Conservation (phyloP, 2,888 invertebrate species). For the Alloscopus bannaensis region DNA sequence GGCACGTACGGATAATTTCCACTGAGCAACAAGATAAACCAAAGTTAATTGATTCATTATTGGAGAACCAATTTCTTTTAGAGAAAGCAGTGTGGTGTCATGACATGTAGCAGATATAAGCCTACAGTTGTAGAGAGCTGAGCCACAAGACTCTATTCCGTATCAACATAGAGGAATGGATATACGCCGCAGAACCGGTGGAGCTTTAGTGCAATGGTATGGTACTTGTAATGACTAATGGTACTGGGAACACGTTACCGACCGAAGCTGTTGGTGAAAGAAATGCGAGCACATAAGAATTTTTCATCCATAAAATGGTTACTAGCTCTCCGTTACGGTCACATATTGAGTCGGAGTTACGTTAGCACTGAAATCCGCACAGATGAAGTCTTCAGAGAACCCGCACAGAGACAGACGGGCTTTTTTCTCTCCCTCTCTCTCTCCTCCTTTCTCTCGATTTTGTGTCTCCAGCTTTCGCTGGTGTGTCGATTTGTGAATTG, state of each 20-base stretch:
- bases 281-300: constrained; percentile 13
- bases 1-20: constrained; percentile 31
- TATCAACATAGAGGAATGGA: constrained; percentile 4
- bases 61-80: constrained; percentile 44
- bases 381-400: no score
- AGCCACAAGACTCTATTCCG: no score
- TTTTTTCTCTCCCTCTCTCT: no score
- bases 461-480: neutral
- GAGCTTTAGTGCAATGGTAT: no score
- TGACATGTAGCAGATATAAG: no score
- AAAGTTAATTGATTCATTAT: constrained; percentile 61
- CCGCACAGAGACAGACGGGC: no score
- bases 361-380: no score
- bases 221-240: constrained; percentile 9
- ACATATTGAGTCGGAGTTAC: constrained; percentile 4
- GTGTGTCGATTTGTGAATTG: constrained; percentile 18
- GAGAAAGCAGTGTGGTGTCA: no score
- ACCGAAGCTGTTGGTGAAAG: neutral
- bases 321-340: neutral
- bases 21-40: constrained; percentile 53
- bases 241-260: neutral
- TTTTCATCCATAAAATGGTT: constrained; percentile 13
- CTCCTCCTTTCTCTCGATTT: neutral
- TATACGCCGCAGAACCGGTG: no score
- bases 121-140: neutral